Percentiles rank a stretch among this genome's conserved stretches.
Evolutionary conservation across 2,113 vertebrate genomes (phyloP).

Genomic region (Loxodonta africana): DNA sequence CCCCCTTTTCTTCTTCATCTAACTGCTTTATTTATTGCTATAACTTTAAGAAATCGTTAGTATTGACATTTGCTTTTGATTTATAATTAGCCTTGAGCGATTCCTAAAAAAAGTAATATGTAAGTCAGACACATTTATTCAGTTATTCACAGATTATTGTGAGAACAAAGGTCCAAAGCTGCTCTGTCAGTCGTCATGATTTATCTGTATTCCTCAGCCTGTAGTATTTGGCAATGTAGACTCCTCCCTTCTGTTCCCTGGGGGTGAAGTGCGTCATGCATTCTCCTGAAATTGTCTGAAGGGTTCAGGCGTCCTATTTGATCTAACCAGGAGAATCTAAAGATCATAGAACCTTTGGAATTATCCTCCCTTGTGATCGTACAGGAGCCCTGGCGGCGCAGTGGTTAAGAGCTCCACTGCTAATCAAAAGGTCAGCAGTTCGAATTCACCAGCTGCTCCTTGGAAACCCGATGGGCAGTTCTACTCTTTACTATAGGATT

Average conservation of each 20-base stretch:
- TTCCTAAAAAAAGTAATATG: neutral
- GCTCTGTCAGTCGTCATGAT: neutral
- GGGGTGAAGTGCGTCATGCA: neutral
- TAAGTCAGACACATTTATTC: neutral
- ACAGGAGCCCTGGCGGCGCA: no score
- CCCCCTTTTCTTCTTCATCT: neutral
- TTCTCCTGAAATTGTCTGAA: neutral
- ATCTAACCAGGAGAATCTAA: neutral
- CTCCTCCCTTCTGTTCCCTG: neutral
- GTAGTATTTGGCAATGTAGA: neutral
- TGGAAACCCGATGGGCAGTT: no score
- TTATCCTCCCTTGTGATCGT: neutral
- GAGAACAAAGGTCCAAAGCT: neutral
- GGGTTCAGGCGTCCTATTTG: neutral
- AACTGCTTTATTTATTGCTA: neutral
- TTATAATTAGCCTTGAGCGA: neutral
- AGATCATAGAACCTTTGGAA: neutral
- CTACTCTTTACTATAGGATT: no score
- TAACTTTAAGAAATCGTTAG: conserved; percentile 40
- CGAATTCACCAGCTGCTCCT: no score
- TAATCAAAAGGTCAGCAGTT: no score
- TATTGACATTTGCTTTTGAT: neutral
- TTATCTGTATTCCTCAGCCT: neutral
- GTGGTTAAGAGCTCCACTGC: no score
- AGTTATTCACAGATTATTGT: neutral